phyloP scores from a whole-genome alignment of 2,888 invertebrate species.

The Diarsia brunnea region DNA sequence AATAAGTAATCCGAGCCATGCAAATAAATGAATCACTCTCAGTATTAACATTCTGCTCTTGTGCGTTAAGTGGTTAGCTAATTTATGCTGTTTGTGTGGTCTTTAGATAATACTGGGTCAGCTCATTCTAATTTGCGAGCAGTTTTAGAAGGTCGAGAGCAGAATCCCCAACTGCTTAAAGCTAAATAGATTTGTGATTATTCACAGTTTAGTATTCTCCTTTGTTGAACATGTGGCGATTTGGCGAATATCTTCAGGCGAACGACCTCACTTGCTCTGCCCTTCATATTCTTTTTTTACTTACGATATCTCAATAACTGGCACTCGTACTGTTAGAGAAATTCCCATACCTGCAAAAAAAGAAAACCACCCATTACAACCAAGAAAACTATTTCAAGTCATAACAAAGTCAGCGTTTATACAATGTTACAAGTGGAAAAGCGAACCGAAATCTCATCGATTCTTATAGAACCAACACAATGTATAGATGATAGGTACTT shows the following conservation, averaged over 20 bases:
- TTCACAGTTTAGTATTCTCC: neutral
- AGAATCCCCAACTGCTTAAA: neutral
- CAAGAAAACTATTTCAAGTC: slow-evolving; percentile 23
- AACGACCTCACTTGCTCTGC: neutral
- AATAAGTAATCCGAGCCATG: slow-evolving; percentile 41
- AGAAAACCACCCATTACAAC: slow-evolving; percentile 41
- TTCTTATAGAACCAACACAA: slow-evolving; percentile 60
- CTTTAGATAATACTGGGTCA: slow-evolving; percentile 20
- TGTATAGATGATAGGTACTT: slow-evolving; percentile 67
- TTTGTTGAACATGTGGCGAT: too few species aligned
- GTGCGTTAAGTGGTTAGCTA: slow-evolving; percentile 22
- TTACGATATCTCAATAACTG: slow-evolving; percentile 37
- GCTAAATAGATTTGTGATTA: neutral
- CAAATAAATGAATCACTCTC: slow-evolving; percentile 53
- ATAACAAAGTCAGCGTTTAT: slow-evolving; percentile 31
- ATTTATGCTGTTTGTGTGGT: slow-evolving; percentile 27
- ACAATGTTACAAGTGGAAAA: slow-evolving; percentile 32
- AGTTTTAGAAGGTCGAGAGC: slow-evolving; percentile 9
- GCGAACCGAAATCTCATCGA: slow-evolving; percentile 55
- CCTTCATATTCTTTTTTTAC: slow-evolving; percentile 3
- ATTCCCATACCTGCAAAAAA: slow-evolving; percentile 72
- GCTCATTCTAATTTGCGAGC: slow-evolving; percentile 8
- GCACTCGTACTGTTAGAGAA: slow-evolving; percentile 26
- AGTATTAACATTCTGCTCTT: slow-evolving; percentile 34
- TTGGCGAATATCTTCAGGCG: neutral